Evolutionary conservation across 2,797 vertebrate species (phyloP).

Genomic region (Chiloscyllium punctatum): DNA sequence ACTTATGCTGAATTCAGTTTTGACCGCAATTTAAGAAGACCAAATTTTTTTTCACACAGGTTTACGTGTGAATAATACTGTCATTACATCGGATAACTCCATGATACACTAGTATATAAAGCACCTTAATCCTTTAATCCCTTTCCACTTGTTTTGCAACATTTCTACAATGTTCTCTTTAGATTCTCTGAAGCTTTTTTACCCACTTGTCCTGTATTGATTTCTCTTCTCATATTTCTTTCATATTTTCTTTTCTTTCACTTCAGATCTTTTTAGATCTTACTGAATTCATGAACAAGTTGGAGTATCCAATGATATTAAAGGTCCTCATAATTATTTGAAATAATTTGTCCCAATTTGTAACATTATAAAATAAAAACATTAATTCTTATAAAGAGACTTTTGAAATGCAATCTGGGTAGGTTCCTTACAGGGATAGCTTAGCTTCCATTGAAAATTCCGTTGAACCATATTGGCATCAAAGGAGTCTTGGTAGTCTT

Average conservation of each 20-base stretch:
- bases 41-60: conserved; percentile 13
- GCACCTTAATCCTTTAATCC: conserved; percentile 31
- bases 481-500: background rate
- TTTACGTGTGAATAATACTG: conserved; percentile 27
- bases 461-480: conserved; percentile 23
- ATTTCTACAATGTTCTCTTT: conserved; percentile 26
- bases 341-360: background rate
- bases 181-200: background rate
- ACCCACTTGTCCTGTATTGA: background rate
- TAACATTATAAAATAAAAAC: background rate
- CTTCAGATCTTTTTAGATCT: background rate
- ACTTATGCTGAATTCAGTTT: background rate
- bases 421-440: background rate
- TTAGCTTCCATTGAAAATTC: conserved; percentile 20
- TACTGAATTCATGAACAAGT: background rate
- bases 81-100: background rate
- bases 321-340: background rate
- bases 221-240: conserved; percentile 3
- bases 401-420: conserved; percentile 8
- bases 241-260: background rate
- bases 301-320: background rate
- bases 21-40: conserved; percentile 28
- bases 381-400: background rate
- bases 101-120: conserved; percentile 22
- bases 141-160: conserved; percentile 9